Evolutionary conservation across 2,888 invertebrate genomes (phyloP).

Genomic region (Taenaris catops): DNA sequence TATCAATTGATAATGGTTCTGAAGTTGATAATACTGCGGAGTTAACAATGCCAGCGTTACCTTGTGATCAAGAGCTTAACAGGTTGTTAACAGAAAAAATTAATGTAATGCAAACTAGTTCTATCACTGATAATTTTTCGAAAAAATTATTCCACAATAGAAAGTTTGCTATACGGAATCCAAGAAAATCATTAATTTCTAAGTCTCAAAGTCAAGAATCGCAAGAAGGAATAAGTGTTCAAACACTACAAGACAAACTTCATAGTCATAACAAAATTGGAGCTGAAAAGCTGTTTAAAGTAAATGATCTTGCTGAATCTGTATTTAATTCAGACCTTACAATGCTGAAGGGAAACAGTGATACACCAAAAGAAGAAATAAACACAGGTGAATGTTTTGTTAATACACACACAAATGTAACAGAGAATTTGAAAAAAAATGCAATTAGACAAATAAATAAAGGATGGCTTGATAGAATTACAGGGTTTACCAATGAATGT

Average conservation of each 20-base stretch:
- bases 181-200: constrained; percentile 79
- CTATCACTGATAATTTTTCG: constrained; percentile 75
- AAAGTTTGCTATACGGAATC: constrained; percentile 87
- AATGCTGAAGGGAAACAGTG: not conserved
- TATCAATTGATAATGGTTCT: constrained; percentile 31
- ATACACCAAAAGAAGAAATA: not conserved
- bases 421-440: constrained; percentile 30
- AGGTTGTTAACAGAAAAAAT: constrained; percentile 35
- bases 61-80: constrained; percentile 55
- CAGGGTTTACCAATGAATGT: constrained; percentile 49
- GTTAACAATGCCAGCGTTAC: constrained; percentile 41
- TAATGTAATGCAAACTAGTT: constrained; percentile 34
- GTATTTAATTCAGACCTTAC: not conserved
- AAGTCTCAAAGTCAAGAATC: constrained; percentile 8
- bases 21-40: constrained; percentile 36
- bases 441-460: constrained; percentile 51
- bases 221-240: constrained; percentile 5
- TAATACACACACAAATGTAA: constrained; percentile 7
- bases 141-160: constrained; percentile 85
- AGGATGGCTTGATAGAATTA: constrained; percentile 66
- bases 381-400: constrained; percentile 1
- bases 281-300: not conserved
- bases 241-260: not conserved
- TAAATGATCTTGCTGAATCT: not conserved
- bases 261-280: not conserved